These are phyloP conservation scores for Athalia circularis DNA, from an alignment of 2,888 invertebrate species.

Conservation along the genomic window DNA sequence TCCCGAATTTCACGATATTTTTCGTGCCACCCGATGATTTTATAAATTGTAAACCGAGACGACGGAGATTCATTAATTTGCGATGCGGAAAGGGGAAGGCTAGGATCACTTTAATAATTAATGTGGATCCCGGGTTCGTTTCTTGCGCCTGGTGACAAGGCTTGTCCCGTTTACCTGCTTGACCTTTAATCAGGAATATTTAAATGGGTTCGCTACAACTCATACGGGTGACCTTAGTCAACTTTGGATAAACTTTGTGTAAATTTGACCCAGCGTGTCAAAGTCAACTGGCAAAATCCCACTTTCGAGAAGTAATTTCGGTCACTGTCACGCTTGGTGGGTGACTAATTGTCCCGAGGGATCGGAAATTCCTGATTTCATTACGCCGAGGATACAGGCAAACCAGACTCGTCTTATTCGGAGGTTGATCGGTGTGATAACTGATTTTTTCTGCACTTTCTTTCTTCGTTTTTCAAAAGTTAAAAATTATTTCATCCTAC, in stretches of 20 bases:
- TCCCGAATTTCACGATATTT: too few relatives aligned
- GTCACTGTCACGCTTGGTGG: neutral
- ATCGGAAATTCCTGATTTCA: neutral
- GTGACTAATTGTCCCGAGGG: constrained; percentile 10
- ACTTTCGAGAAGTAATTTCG: constrained; percentile 2
- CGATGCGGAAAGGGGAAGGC: neutral
- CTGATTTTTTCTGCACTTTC: too few relatives aligned
- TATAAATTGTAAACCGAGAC: too few relatives aligned
- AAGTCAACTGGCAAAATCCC: constrained; percentile 22
- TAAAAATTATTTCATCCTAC: too few relatives aligned
- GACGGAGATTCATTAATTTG: too few relatives aligned
- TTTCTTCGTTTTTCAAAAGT: too few relatives aligned
- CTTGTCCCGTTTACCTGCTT: constrained; percentile 21
- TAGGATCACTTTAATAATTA: neutral
- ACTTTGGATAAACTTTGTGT: constrained; percentile 19
- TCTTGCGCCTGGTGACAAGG: neutral
- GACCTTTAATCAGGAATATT: constrained; percentile 38
- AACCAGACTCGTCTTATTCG: too few relatives aligned
- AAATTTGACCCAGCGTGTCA: constrained; percentile 19
- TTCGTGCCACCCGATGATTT: too few relatives aligned
- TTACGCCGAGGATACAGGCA: too few relatives aligned
- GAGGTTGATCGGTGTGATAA: too few relatives aligned
- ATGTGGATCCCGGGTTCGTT: neutral
- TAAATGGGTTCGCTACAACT: neutral
- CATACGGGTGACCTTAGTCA: constrained; percentile 7